Evolutionary conservation across 2,797 vertebrate genomes (phyloP).

Genomic region (Paguma larvata): DNA sequence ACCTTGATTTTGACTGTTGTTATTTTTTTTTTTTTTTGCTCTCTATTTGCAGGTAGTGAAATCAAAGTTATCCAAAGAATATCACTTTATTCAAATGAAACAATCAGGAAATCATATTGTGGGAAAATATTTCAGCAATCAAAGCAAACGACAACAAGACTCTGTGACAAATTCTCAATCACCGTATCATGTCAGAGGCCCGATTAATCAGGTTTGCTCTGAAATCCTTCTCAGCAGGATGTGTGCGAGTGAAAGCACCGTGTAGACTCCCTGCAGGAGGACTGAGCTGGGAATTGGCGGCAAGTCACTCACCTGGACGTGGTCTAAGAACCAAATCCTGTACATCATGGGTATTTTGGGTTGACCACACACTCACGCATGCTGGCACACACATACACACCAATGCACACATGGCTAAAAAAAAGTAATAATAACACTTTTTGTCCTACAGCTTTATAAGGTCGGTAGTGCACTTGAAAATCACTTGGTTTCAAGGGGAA

Average conservation of each 20-base stretch:
- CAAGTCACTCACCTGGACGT: conserved; percentile 36
- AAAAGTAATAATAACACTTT: conserved; percentile 6
- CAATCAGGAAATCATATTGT: conserved; percentile 85
- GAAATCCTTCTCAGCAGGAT: conserved; percentile 98
- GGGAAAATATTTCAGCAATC: conserved; percentile 86
- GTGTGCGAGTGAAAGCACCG: conserved; percentile 86
- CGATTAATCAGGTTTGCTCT: conserved; percentile 96
- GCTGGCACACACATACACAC: not conserved
- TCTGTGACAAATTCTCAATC: conserved; percentile 87
- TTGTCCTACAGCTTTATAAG: conserved; percentile 77
- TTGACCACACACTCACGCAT: not conserved
- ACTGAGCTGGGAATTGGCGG: not conserved
- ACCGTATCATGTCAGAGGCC: conserved; percentile 94
- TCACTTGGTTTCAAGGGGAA: conserved; percentile 80
- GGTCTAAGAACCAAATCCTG: conserved; percentile 37
- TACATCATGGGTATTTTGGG: conserved; percentile 65
- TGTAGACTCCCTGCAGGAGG: conserved; percentile 66
- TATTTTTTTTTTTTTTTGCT: not conserved
- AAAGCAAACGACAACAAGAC: conserved; percentile 86
- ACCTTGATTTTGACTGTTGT: not conserved
- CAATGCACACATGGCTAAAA: not conserved
- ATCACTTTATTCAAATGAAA: conserved; percentile 87
- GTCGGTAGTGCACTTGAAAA: conserved; percentile 70
- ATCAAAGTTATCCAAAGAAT: conserved; percentile 86
- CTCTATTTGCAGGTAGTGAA: conserved; percentile 93